Evolutionary conservation across 2,113 vertebrate species (phyloP), one percentile per base, ranked within the genome.

Genomic region (Ceuthmochares aereus): DNA sequence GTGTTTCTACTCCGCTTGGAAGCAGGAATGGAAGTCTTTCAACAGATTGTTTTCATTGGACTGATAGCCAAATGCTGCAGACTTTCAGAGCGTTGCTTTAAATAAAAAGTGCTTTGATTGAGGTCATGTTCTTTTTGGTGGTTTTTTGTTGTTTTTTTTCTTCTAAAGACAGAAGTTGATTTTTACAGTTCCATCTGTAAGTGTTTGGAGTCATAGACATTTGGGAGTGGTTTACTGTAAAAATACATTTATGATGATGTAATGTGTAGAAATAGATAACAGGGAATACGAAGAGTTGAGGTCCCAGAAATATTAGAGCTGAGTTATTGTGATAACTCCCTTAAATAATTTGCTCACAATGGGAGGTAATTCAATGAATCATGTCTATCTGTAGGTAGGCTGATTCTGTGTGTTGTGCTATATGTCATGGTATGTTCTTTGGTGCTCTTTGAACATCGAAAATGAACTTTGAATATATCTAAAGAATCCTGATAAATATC

Each of bases 291-390:
- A 67, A 83, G 42, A 55, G 7, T 19, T 51, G 16, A 2, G 29
- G 14, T 87, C 29, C 27, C 86, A 72, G 26, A 80, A 63, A 4
- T 47, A 54, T 42, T 2, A 40, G 26, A 34, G 16, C 34, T 88
- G 75, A 63, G 29, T 55, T 58, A 20, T 51, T 36, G 17, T 42
- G 49, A 14, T 68, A 67, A 7, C 6, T 27, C 6, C 9, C 13
- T 47, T 23, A 80, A 83, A 26, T 47, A 63, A 47, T 80, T 68
- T 0, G 0, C 45, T 45, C 4, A 10, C 0, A 0, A 1, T 34
- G 32, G 27, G 30, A 67, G n/a, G 23, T 60, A 64, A 37, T 42
- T 66, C 37, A 27, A 0, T 16, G 54, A 27, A 10, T 54, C 16
- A 1, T 7, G 14, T 36, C 0, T 60, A 34, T 77, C 29, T 87